Conservation (phyloP, 2,888 invertebrate genomes). For the Erynnis tages region DNA sequence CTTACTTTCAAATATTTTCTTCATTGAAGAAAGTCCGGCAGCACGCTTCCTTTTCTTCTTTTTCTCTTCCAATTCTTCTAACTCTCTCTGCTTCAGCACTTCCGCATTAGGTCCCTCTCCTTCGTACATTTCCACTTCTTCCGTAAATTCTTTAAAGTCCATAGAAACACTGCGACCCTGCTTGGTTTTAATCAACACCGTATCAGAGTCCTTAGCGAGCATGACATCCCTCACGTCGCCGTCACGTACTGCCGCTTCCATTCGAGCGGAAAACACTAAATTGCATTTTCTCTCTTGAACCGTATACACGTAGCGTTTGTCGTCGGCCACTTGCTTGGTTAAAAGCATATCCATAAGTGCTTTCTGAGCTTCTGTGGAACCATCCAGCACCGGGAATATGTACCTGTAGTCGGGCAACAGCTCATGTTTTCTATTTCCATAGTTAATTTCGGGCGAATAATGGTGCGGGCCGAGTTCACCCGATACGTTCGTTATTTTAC, state of each 20-base stretch:
- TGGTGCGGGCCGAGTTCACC: constrained; percentile 83
- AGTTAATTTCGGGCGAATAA: constrained; percentile 81
- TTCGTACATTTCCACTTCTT: constrained; percentile 83
- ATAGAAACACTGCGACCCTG: constrained; percentile 89
- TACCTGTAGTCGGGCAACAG: constrained; percentile 87
- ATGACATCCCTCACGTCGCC: constrained; percentile 89
- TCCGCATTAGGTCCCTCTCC: constrained; percentile 87
- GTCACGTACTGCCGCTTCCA: constrained; percentile 89
- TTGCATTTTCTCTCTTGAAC: constrained; percentile 88
- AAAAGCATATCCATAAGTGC: constrained; percentile 83
- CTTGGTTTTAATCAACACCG: constrained; percentile 86
- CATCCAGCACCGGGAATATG: constrained; percentile 87
- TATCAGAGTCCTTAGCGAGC: constrained; percentile 88
- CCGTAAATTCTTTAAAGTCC: constrained; percentile 83
- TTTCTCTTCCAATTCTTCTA: constrained; percentile 76
- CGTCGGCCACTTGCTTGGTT: constrained; percentile 80
- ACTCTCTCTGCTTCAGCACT: constrained; percentile 83
- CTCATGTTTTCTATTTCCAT: constrained; percentile 86
- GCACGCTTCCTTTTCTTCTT: constrained; percentile 82
- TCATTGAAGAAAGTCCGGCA: constrained; percentile 84
- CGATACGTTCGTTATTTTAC: constrained; percentile 84
- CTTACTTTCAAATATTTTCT: constrained; percentile 89
- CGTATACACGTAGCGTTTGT: constrained; percentile 86
- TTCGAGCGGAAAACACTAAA: constrained; percentile 86
- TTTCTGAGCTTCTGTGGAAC: constrained; percentile 85